Conservation (phyloP, 92 coral and sea anemone species). For the Actinostola sp. region DNA sequence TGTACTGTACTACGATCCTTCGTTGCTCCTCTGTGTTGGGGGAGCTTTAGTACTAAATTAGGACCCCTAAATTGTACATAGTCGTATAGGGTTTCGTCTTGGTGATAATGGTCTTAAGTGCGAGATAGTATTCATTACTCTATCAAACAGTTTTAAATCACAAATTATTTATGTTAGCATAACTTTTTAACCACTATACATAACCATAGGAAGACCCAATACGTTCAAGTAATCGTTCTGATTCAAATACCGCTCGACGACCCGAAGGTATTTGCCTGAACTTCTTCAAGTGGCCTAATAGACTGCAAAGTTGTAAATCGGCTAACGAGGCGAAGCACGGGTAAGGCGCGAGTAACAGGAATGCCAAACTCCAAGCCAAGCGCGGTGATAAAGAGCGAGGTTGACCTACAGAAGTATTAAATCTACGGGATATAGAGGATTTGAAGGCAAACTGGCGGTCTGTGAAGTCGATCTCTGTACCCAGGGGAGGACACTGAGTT, state of each 20-base stretch:
- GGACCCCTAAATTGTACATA: background rate
- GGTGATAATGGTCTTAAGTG: constrained; percentile 22
- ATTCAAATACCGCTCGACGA: too few species aligned
- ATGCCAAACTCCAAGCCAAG: constrained; percentile 3
- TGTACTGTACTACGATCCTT: background rate
- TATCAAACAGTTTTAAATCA: constrained; percentile 7
- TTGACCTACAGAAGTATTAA: constrained; percentile 5
- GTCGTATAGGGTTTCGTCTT: constrained; percentile 5
- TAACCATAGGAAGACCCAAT: background rate
- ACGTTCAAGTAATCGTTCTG: constrained; percentile 6
- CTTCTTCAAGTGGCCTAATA: constrained; percentile 17
- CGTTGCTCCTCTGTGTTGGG: background rate
- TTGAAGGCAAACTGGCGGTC: too few species aligned
- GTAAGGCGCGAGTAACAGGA: background rate
- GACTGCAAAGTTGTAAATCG: constrained; percentile 26
- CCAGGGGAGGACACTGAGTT: constrained; percentile 26
- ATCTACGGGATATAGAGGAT: background rate
- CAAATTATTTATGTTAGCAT: constrained; percentile 21
- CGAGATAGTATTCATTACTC: constrained; percentile 7
- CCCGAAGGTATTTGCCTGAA: too few species aligned
- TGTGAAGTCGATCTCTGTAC: too few species aligned
- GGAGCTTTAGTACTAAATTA: too few species aligned
- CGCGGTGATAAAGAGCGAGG: constrained; percentile 33
- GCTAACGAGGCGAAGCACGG: background rate
- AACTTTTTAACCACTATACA: constrained; percentile 14